Conservation (phyloP, 2,113 vertebrate genomes). For the Ariopsis seemanni region DNA sequence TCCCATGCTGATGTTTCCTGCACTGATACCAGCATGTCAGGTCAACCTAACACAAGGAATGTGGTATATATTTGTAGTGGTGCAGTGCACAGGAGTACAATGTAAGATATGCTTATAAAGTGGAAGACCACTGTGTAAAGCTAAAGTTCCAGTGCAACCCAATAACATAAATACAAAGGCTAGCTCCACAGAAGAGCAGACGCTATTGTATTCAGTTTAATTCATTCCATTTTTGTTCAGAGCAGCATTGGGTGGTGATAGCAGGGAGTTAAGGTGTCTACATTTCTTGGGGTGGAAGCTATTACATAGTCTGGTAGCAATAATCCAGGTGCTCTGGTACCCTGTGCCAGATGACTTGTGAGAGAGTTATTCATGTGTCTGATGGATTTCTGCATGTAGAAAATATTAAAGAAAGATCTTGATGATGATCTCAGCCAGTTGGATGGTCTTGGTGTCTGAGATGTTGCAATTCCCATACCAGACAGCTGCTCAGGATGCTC, state of each 20-base stretch:
- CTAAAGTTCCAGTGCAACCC: neutral
- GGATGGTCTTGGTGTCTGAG: neutral
- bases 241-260: neutral
- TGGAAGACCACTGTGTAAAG: neutral
- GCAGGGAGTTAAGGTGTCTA: neutral
- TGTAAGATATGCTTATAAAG: neutral
- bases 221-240: neutral
- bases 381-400: neutral
- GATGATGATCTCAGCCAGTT: neutral
- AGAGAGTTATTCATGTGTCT: neutral
- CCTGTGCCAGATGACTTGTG: neutral
- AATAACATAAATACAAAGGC: neutral
- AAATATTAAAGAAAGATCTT: neutral
- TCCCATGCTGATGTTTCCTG: neutral
- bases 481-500: neutral
- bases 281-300: neutral
- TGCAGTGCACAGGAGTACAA: neutral
- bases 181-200: neutral
- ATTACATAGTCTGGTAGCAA: constrained; percentile 4
- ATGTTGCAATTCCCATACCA: constrained; percentile 13
- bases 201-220: neutral
- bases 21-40: neutral
- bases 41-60: neutral
- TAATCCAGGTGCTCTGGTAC: constrained; percentile 18
- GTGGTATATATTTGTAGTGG: neutral